Conservation (phyloP, 2,888 invertebrate genomes). For the Cheilosia variabilis region DNA sequence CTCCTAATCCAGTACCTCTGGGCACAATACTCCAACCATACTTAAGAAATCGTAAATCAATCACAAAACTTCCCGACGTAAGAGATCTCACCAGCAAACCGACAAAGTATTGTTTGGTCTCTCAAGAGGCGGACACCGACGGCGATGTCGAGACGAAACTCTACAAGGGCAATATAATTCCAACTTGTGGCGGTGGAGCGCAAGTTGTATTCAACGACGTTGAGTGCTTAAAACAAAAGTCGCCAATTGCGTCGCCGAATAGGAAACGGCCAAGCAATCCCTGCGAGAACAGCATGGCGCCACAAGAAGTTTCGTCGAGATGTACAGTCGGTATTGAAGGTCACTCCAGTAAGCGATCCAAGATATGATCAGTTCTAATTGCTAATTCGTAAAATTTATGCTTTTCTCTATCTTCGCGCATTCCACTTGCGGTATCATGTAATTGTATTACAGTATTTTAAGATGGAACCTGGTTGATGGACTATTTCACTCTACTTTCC, state of each 20-base stretch:
- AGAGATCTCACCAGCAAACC: slow-evolving; percentile 90
- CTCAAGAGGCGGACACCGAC: slow-evolving; percentile 95
- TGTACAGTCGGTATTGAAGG: slow-evolving; percentile 83
- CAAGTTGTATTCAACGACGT: slow-evolving; percentile 98
- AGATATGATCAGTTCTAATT: slow-evolving; percentile 77
- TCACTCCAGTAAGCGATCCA: slow-evolving; percentile 82
- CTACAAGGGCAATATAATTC: slow-evolving; percentile 97
- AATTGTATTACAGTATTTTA: slow-evolving; percentile 62
- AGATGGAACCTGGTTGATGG: slow-evolving; percentile 57
- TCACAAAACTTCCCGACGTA: slow-evolving; percentile 91
- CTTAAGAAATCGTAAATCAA: slow-evolving; percentile 91
- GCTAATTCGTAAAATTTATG: slow-evolving; percentile 41
- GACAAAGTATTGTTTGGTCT: slow-evolving; percentile 95
- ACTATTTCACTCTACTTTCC: slow-evolving; percentile 29
- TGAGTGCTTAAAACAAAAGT: slow-evolving; percentile 93
- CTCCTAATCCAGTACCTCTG: slow-evolving; percentile 90
- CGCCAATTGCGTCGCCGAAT: slow-evolving; percentile 86
- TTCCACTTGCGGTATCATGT: slow-evolving; percentile 49
- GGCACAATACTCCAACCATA: slow-evolving; percentile 96
- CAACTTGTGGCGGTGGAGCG: slow-evolving; percentile 97
- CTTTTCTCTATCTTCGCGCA: slow-evolving; percentile 38
- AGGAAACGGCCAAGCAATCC: slow-evolving; percentile 83
- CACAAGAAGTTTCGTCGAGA: slow-evolving; percentile 81
- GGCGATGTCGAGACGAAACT: slow-evolving; percentile 97
- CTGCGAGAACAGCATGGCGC: slow-evolving; percentile 77